Evolutionary conservation across 2,888 invertebrate species (phyloP).

Genomic region (Caenorhabditis sulstoni): DNA sequence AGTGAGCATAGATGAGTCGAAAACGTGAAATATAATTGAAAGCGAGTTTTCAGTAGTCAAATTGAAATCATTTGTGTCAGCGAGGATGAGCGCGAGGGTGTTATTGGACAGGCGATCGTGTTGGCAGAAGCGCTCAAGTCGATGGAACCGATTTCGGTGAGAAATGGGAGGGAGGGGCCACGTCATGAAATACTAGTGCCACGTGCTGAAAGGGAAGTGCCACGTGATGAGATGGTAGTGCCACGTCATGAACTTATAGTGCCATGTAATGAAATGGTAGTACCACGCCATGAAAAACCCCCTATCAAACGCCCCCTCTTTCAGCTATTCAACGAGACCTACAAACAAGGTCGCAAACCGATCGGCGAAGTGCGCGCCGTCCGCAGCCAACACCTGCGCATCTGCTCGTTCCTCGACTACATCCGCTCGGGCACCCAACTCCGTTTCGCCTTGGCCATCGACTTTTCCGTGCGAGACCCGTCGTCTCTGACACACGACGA

Average conservation of each 20-base stretch:
- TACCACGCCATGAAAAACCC: too few species aligned
- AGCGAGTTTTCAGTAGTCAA: constrained; percentile 59
- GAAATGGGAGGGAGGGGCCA: background rate
- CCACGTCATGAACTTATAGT: too few species aligned
- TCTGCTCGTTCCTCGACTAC: constrained; percentile 73
- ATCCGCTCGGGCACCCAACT: constrained; percentile 61
- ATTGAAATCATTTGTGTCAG: constrained; percentile 45
- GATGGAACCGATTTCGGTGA: constrained; percentile 41
- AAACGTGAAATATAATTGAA: too few species aligned
- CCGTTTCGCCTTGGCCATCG: constrained; percentile 71
- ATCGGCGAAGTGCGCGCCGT: constrained; percentile 70
- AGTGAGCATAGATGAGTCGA: constrained; percentile 7
- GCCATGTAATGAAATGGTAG: too few species aligned
- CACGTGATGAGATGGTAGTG: too few species aligned
- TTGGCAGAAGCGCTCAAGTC: constrained; percentile 35
- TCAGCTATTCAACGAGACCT: constrained; percentile 52
- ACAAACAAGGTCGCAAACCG: constrained; percentile 63
- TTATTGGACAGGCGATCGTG: constrained; percentile 46
- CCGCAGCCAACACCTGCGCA: constrained; percentile 63
- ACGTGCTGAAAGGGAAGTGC: too few species aligned
- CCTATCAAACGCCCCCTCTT: too few species aligned
- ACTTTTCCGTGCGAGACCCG: too few species aligned
- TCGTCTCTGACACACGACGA: constrained; percentile 62
- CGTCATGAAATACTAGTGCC: too few species aligned
- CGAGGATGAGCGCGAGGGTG: constrained; percentile 52